Evolutionary conservation across 92 coral and sea anemone genomes (phyloP).

Genomic region (Umimayanthus kanabou): DNA sequence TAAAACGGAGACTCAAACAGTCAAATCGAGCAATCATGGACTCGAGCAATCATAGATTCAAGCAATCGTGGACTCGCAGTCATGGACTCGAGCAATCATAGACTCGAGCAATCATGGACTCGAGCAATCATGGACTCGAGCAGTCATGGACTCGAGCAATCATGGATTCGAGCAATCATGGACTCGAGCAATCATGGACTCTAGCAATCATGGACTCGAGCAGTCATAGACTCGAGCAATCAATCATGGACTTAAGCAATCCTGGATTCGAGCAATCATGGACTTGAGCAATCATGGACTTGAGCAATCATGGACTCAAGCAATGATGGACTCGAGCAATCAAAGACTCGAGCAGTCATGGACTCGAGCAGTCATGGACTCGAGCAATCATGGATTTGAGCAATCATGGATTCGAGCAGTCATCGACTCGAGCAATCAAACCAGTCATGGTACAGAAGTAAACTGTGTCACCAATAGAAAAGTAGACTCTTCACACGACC

Average conservation of each 20-base stretch:
- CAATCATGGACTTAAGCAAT: background rate
- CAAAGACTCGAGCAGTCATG: too few relatives aligned
- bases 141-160: background rate
- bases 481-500: background rate
- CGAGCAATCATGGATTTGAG: background rate
- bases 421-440: too few relatives aligned
- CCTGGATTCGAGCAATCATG: background rate
- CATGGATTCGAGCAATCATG: background rate
- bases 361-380: background rate
- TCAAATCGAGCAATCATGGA: background rate
- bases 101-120: too few relatives aligned
- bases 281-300: too few relatives aligned
- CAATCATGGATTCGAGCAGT: too few relatives aligned
- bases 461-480: background rate
- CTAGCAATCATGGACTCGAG: too few relatives aligned
- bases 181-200: too few relatives aligned
- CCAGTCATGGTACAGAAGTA: background rate
- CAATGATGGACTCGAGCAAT: too few relatives aligned
- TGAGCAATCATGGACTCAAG: too few relatives aligned
- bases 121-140: background rate
- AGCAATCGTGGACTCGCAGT: background rate
- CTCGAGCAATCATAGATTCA: background rate
- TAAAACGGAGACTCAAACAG: background rate
- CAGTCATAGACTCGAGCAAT: too few relatives aligned
- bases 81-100: background rate